Percentiles rank a stretch among this genome's conserved stretches.
These are phyloP conservation scores for Melanaphis sacchari DNA, from an alignment of 1,140 invertebrate genomes.

Conservation along the genomic window DNA sequence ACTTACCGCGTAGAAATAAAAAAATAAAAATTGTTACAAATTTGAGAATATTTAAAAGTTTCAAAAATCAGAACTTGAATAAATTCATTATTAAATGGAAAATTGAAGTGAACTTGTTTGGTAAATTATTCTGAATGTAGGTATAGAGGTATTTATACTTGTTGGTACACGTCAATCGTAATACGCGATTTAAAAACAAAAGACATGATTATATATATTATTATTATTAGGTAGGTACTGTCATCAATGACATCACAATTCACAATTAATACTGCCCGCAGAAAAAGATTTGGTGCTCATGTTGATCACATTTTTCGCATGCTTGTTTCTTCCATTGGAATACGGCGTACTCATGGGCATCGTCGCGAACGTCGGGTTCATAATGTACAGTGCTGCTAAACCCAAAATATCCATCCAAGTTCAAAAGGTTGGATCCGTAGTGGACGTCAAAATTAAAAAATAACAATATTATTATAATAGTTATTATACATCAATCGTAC, in stretches of 20 bases:
- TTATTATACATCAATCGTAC: not conserved
- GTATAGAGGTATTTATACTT: no score
- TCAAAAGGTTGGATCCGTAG: conserved; percentile 63
- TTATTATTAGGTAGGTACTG: no score
- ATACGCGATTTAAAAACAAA: not conserved
- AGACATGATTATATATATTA: not conserved
- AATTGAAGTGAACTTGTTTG: no score
- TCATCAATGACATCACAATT: not conserved
- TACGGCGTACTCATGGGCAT: conserved; percentile 90
- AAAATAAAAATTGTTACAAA: no score
- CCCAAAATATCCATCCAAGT: conserved; percentile 83
- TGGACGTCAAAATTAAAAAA: not conserved
- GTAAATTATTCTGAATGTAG: no score
- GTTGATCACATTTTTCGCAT: conserved; percentile 83
- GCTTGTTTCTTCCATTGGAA: conserved; percentile 82
- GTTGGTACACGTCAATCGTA: no score
- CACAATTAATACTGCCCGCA: conserved; percentile 63
- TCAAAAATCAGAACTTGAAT: no score
- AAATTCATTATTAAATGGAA: no score
- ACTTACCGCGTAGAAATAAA: no score
- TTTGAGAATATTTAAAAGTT: no score
- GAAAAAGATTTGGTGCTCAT: conserved; percentile 86
- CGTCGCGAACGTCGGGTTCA: conserved; percentile 83
- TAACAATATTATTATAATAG: not conserved
- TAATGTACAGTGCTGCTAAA: conserved; percentile 87